Base-by-base conservation (phyloP, 2,113 vertebrate species). In the Camarhynchus parvulus region DNA sequence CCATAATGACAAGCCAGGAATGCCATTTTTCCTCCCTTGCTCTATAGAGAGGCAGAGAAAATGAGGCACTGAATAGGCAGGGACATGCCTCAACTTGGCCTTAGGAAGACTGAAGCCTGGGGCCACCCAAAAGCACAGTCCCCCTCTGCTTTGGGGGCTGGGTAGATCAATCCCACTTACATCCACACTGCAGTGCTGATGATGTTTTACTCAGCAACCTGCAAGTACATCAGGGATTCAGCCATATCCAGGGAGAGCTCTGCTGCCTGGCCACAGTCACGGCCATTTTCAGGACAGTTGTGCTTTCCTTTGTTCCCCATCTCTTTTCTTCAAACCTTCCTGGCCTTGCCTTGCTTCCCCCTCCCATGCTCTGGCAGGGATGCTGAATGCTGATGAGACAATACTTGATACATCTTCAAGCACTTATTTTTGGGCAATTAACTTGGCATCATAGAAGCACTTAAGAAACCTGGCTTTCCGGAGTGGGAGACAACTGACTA, bases 351-450 rank as follows among this genome's bases (percentile, higher is more conserved):
- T 79, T 49, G 89, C 81, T 86, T 69, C 50, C 67, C 53, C 69
- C 70, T 88, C 41, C 55, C 50, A 7, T 83, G 46, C 47, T 83
- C 91, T 94, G 82, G 91, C 94, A 96, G 75, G 59, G 79, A 88
- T 46, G 82, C 78, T 66, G 87, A 96, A 95, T 92, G 87, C 95
- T 95, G 91, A 96, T 94, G 89, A 96, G 93, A 97, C 93, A 95
- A 96, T 95, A 94, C 84, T 95, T 96, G 94, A 95, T 96, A 90
- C 91, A 92, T 94, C 91, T 91, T 95, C 84, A 92, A 95, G 95
- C 91, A 92, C 91, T 97, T 96, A 95, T 96, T 96, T 97, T 95
- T 77, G 2, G 91, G 93, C 95, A 97, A 96, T 97, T 97, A 96
- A 95, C 94, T 95, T 96, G 94, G 93, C 94, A 96, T 95, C 95